A percentile compares a stretch with the other conserved stretches of the same genome.
Conservation (phyloP, 2,888 invertebrate genomes). For the Sepiola atlantica region DNA sequence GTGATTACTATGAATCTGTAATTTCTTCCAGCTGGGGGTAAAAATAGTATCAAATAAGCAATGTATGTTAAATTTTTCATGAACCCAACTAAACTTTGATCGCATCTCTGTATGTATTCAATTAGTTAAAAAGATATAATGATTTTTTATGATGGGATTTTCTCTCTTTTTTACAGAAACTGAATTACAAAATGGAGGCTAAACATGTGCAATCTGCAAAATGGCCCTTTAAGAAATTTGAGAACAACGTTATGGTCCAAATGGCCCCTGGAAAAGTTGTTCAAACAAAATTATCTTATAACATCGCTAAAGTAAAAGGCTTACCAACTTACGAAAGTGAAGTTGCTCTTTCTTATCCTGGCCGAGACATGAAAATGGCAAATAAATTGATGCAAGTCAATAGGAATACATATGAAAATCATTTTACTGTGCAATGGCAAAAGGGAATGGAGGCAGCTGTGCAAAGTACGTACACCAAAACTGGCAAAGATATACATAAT, state of each 20-base stretch:
- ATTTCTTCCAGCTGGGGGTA: too few species aligned
- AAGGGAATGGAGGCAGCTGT: neutral
- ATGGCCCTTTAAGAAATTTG: neutral
- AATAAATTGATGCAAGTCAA: neutral
- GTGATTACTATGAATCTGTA: too few species aligned
- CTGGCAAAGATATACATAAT: neutral
- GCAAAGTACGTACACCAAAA: neutral
- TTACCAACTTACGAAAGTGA: slow-evolving; percentile 40
- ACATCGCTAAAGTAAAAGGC: slow-evolving; percentile 32
- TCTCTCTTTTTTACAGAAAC: slow-evolving; percentile 46
- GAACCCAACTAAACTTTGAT: too few species aligned
- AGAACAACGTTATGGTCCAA: neutral
- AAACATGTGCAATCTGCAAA: slow-evolving; percentile 35
- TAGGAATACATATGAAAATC: neutral
- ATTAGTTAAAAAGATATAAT: neutral
- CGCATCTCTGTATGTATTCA: too few species aligned
- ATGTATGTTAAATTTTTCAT: too few species aligned
- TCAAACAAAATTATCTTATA: slow-evolving; percentile 32
- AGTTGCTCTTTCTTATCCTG: slow-evolving; percentile 45
- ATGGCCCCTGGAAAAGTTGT: neutral
- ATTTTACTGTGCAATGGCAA: neutral
- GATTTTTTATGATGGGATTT: neutral
- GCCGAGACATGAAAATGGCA: slow-evolving; percentile 32
- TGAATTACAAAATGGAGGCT: slow-evolving; percentile 47
- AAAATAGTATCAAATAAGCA: too few species aligned